Percentiles rank a stretch among this genome's conserved stretches.
Conservation (phyloP, 2,888 invertebrate genomes). For the Sinhomidia bicolor region DNA sequence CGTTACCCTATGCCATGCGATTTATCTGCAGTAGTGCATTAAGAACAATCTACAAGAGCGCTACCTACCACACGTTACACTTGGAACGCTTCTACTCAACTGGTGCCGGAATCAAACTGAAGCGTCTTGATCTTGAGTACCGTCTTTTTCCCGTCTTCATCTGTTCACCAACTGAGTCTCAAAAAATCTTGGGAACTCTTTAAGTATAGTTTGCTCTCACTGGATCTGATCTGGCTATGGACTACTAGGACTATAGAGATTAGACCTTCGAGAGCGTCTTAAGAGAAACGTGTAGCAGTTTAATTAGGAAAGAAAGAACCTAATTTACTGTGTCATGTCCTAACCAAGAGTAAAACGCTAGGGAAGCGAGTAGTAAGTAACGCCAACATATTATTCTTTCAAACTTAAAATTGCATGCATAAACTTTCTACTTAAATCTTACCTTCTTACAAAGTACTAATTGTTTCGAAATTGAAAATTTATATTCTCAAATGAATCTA, state of each 20-base stretch:
- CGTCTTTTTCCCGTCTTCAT: conserved; percentile 59
- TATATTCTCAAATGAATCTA: too few relatives aligned
- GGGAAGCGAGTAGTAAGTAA: too few relatives aligned
- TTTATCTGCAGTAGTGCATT: neutral
- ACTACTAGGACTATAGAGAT: neutral
- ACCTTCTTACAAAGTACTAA: too few relatives aligned
- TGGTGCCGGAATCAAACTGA: conserved; percentile 67
- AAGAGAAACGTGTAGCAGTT: neutral
- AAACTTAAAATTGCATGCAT: too few relatives aligned
- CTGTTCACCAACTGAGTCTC: conserved; percentile 42
- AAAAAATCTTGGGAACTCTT: conserved; percentile 16
- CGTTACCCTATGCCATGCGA: neutral
- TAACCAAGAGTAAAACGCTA: too few relatives aligned
- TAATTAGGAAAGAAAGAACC: too few relatives aligned
- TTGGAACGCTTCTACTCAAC: conserved; percentile 47
- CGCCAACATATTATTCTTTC: too few relatives aligned
- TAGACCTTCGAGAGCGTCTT: neutral
- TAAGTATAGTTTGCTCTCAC: conserved; percentile 4
- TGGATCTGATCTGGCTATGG: neutral
- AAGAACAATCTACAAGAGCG: too few relatives aligned
- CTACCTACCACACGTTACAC: neutral
- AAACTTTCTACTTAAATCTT: too few relatives aligned
- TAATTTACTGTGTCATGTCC: too few relatives aligned
- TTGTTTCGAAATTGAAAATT: too few relatives aligned
- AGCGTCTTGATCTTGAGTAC: conserved; percentile 60